Base-by-base conservation (phyloP, 2,888 invertebrate species). In the Acholoe squamosa region DNA sequence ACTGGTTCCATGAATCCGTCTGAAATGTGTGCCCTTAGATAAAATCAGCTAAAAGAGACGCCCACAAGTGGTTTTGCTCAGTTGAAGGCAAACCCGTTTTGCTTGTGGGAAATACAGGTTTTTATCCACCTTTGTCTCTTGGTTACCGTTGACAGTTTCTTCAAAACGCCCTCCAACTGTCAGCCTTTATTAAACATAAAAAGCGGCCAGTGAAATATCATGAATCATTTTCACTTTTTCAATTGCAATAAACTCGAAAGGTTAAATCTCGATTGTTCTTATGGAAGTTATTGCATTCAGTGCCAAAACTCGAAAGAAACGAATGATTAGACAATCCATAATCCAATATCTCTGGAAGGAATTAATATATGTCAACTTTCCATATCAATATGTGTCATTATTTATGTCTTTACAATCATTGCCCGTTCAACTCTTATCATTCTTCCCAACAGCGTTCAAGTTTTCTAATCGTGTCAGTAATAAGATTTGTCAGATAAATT, bases 1-100 rank as follows among this genome's bases (percentile, higher is more conserved):
- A 71, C 71, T 28, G 31, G 71, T 71, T 71, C 71, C 71, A 71
- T 71, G 71, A 71, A 28, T 71, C 71, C 71, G 71, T 71, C 71
- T 71, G 25, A 71, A 71, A 71, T 28, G 71, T 71, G 71, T 71
- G 14, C 71, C 14, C 71, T 71, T 71, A 71, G 71, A 71, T 71
- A 71, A 14, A 71, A 71, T 28, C 71, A 71, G 19, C 71, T 28
- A 3, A 71, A 71, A 71, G 12, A 25, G 31, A 28, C 14, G 71
- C 61, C 25, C 25, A 71, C 28, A 71, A 71, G 28, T 28, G 71
- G 28, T 28, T 71, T 71, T 67, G 28, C 71, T 25, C 71, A 28
- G 71, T 28, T 71, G 28, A 71, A 71, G 12, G 25, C 19, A 71
- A 28, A 71, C 25, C 7, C 71, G 14, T 71, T 71, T 71, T 71